phyloP scores from a whole-genome alignment of 2,888 invertebrate species.

The Polyommatus iphigenia region DNA sequence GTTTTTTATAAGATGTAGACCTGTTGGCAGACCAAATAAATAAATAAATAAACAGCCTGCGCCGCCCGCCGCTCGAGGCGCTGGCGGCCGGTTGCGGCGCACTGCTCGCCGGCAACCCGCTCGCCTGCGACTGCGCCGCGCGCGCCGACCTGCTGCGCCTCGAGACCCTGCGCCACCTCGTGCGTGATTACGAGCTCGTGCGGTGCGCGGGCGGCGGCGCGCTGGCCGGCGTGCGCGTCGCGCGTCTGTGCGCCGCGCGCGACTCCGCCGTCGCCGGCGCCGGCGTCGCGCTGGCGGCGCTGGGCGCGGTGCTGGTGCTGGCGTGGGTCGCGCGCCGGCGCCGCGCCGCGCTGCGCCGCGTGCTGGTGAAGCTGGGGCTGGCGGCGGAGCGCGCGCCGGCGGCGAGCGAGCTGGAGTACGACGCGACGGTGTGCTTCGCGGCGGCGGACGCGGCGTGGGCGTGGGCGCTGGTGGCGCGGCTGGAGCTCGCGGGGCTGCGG shows the following conservation, averaged over 20 bases:
- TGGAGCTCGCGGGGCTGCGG: conserved; percentile 77
- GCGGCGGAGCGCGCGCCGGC: conserved; percentile 38
- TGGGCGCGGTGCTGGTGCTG: conserved; percentile 32
- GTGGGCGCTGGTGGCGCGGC: conserved; percentile 82
- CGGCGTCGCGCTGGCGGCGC: conserved; percentile 18
- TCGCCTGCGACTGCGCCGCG: conserved; percentile 45
- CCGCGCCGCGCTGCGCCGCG: conserved; percentile 40
- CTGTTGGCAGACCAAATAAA: no score
- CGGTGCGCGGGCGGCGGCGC: conserved; percentile 40
- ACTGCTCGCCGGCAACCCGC: conserved; percentile 43
- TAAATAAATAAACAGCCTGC: conserved; percentile 24
- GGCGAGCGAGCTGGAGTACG: conserved; percentile 41
- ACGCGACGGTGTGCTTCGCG: conserved; percentile 83
- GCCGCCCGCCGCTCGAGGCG: conserved; percentile 36
- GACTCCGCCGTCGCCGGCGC: conserved; percentile 39
- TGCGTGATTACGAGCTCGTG: conserved; percentile 41
- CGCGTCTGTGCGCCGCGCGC: conserved; percentile 45
- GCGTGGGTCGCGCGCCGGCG: conserved; percentile 43
- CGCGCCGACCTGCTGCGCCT: conserved; percentile 35
- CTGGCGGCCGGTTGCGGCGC: conserved; percentile 36
- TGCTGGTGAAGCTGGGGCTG: conserved; percentile 42
- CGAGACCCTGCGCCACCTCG: not conserved
- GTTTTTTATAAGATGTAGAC: no score
- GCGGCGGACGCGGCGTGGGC: conserved; percentile 88
- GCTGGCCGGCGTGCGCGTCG: conserved; percentile 35